phyloP scores from a whole-genome alignment of 2,888 invertebrate species.

The Eristalis arbustorum region DNA sequence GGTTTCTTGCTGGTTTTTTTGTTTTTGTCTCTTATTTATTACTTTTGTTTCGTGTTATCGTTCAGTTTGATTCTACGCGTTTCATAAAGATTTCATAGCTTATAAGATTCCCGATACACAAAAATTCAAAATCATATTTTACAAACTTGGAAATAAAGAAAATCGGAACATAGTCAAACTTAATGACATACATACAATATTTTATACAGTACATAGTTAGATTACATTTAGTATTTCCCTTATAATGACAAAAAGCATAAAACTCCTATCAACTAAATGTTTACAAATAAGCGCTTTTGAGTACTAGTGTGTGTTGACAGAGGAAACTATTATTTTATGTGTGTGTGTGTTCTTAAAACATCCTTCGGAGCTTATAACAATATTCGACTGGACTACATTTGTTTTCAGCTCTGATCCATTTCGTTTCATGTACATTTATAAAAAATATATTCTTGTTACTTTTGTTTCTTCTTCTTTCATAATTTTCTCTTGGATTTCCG shows the following conservation, averaged over 20 bases:
- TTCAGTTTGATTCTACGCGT: constrained; percentile 52
- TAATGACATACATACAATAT: constrained; percentile 19
- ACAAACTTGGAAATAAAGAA: constrained; percentile 1
- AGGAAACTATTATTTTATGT: constrained; percentile 10
- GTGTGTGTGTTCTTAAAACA: background rate
- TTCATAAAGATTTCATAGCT: constrained; percentile 46
- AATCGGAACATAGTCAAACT: constrained; percentile 28
- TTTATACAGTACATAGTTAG: constrained; percentile 25
- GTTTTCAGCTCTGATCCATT: constrained; percentile 42
- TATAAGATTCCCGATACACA: constrained; percentile 1
- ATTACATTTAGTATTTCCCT: constrained; percentile 33
- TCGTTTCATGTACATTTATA: constrained; percentile 63
- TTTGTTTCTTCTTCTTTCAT: constrained; percentile 8
- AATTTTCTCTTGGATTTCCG: constrained; percentile 40
- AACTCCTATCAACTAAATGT: constrained; percentile 37
- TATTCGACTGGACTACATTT: background rate
- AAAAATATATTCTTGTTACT: constrained; percentile 57
- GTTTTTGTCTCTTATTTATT: background rate
- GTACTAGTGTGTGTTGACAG: constrained; percentile 27
- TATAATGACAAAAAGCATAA: constrained; percentile 32
- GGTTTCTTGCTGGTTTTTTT: constrained; percentile 2
- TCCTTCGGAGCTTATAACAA: background rate
- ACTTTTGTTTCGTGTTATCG: constrained; percentile 36
- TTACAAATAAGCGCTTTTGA: constrained; percentile 53
- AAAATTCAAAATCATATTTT: background rate